Evolutionary conservation across 2,113 vertebrate genomes (phyloP), one percentile per base, ranked within the genome.

Genomic region (Aptenodytes forsteri): DNA sequence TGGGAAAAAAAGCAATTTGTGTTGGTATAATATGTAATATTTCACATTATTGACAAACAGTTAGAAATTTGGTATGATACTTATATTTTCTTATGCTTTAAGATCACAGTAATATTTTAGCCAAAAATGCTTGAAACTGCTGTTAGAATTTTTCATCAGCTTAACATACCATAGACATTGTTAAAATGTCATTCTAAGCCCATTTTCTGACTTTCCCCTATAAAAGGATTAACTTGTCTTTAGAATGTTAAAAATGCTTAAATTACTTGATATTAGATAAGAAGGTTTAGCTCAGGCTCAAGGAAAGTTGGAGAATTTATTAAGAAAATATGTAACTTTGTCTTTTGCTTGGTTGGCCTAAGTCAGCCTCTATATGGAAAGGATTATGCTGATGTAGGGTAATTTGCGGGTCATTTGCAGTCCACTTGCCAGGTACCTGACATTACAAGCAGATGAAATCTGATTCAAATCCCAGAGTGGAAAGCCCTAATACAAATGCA

Each of bases 221-320:
- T 52, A 82, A 91, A 97, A 90, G 96, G 96, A 96, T 97, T 97
- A 97, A 87, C 83, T 78, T 94, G 92, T 87, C 88, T 78, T 95
- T 95, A 96, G 94, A 97, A 97, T 95, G 96, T 90, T 94, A 97
- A 94, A 97, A 97, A 97, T 96, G 93, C 72, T 90, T 96, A 93
- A 89, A 96, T 90, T 93, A 79, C 80, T 94, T 90, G 92, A 93
- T 97, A 87, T 79, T 78, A 89, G 96, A 95, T 96, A 96, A 96
- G 96, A 88, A 94, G 94, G 94, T 94, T 97, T 96, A 97, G n/a
- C 67, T 83, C n/a, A 83, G 79, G 90, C 65, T 90, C 71, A 90
- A 76, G 72, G 58, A 78, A 93, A 93, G 50, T 76, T 52, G 47
- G 71, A 78, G 71, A 89, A 91, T 90, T 97, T 96, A 83, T 93